Percentiles rank a stretch among this genome's conserved stretches.
Evolutionary conservation across 2,888 invertebrate genomes (phyloP).

Genomic region (Lymantria dispar): DNA sequence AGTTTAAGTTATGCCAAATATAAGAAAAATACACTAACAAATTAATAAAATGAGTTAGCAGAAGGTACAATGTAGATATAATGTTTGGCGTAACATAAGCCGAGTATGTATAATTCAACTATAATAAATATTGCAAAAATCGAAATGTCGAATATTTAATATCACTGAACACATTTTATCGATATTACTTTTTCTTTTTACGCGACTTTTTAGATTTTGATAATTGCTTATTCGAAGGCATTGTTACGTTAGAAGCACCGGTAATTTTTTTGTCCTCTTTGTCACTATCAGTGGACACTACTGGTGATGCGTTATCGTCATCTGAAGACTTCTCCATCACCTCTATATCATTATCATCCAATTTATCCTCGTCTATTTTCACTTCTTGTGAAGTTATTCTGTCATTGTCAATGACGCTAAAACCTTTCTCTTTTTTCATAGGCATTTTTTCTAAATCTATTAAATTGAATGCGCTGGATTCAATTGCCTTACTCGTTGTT

Average conservation of each 20-base stretch:
- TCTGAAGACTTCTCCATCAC: constrained; percentile 81
- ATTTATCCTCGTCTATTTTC: constrained; percentile 64
- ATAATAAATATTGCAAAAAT: constrained; percentile 51
- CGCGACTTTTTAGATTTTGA: constrained; percentile 81
- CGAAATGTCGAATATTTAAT: constrained; percentile 44
- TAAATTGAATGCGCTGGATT: constrained; percentile 66
- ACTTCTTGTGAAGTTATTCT: constrained; percentile 69
- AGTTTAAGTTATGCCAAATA: constrained; percentile 23
- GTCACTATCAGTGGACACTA: constrained; percentile 82
- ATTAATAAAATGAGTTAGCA: constrained; percentile 3
- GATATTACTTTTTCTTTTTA: constrained; percentile 83
- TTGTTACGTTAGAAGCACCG: constrained; percentile 58
- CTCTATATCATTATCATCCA: constrained; percentile 51
- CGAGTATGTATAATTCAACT: constrained; percentile 36
- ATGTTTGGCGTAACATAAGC: constrained; percentile 19
- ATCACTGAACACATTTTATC: constrained; percentile 52
- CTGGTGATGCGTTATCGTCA: constrained; percentile 78
- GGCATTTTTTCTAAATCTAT: constrained; percentile 71
- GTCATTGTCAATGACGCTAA: constrained; percentile 66
- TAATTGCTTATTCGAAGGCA: constrained; percentile 67
- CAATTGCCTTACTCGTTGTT: constrained; percentile 55
- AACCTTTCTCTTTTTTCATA: constrained; percentile 62
- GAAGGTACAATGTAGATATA: constrained; percentile 23
- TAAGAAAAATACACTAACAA: constrained; percentile 11
- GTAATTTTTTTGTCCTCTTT: constrained; percentile 68